These are phyloP conservation scores for Lagorchestes hirsutus DNA, from an alignment of 2,797 vertebrate species.

Conservation along the genomic window DNA sequence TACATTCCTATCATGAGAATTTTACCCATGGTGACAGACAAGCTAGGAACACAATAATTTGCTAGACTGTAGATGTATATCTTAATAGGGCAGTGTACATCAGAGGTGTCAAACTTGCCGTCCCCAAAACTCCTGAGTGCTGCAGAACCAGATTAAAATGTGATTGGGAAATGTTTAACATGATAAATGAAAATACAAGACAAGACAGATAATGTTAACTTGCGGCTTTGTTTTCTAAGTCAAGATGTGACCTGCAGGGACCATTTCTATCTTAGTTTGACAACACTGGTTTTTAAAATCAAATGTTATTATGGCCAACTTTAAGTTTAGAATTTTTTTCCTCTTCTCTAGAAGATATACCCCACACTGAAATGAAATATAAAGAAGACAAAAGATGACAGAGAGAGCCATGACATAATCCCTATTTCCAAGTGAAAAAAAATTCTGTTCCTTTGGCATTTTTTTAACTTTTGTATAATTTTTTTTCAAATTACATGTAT, in stretches of 20 bases:
- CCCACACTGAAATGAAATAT: background rate
- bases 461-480: background rate
- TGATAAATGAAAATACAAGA: background rate
- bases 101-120: background rate
- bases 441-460: background rate
- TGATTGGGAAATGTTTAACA: background rate
- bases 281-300: background rate
- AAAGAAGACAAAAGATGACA: background rate
- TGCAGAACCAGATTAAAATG: background rate
- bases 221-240: background rate
- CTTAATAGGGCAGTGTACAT: background rate
- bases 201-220: background rate
- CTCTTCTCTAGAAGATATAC: background rate
- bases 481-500: background rate
- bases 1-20: background rate
- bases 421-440: background rate
- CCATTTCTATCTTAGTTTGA: background rate
- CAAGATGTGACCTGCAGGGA: background rate
- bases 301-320: background rate
- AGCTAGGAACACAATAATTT: background rate
- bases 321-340: background rate
- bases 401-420: background rate
- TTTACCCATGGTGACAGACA: background rate
- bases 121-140: background rate
- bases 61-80: background rate